Evolutionary conservation across 1,140 invertebrate species (phyloP), one percentile per base, ranked within the genome.

Genomic region (Sitobion miscanthi): DNA sequence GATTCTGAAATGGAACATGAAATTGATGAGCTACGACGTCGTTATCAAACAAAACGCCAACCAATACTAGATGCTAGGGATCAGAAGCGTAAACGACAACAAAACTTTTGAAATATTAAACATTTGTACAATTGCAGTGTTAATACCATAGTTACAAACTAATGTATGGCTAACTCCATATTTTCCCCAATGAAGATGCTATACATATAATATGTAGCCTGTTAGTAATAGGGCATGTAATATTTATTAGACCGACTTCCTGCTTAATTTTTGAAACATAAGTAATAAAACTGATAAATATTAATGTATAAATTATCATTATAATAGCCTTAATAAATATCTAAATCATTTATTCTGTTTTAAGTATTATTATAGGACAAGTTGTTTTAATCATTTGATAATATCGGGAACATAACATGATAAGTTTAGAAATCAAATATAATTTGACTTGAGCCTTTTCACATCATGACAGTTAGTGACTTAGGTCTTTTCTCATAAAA

Each of bases 61-160:
- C 99, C 99, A 92, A 99, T 99, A 95, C 96, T 99, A 94, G 99
- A 99, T 96, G 99, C 99, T 94, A 99, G 99, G 96, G 98, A 99
- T 95, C 97, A 98, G 94, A 99, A 99, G 95, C 97, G 98, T 94
- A 99, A 99, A 96, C 96, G 98, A 94, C 98, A 99, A 95, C 98
- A 99, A 95, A 99, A 99, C 96, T 99, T 99, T 96, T 98, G 25
- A 94, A 77, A 69, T 49, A 45, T 82, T 82, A 38, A 91, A 47
- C 25, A 57, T 42, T 6, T 92, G 47, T 83, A 54, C 25, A 54
- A 11, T 35, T 91, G 20, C 25, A 42, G 42, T 91, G 14, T 82
- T 85, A 52, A 92, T 25, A 91, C 49, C 86, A 42, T 52, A 83
- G 42, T 90, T 90, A 82, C 30, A 91, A 92, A 91, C 1, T 20